Evolutionary conservation across 1,140 invertebrate species (phyloP).

Genomic region (Papilio aristodemus): DNA sequence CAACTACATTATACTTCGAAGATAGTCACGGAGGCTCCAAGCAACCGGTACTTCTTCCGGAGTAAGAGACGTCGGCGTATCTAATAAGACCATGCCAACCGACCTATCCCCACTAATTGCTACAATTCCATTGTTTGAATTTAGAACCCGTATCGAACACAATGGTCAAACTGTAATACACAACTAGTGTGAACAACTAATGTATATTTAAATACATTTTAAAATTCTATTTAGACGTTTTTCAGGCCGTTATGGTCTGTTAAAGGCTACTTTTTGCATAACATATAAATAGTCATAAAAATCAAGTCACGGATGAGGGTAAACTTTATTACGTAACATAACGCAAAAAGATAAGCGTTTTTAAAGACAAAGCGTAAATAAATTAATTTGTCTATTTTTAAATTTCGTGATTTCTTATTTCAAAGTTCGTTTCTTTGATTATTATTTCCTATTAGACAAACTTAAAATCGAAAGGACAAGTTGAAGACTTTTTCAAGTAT

Average conservation of each 20-base stretch:
- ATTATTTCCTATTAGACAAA: too few relatives aligned
- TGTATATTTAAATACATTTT: slow-evolving; percentile 22
- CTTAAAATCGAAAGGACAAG: too few relatives aligned
- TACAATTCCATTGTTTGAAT: slow-evolving; percentile 32
- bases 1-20: too few relatives aligned
- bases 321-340: background rate
- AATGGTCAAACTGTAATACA: slow-evolving; percentile 6
- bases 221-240: background rate
- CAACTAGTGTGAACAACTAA: slow-evolving; percentile 3
- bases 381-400: too few relatives aligned
- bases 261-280: slow-evolving; percentile 1
- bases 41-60: slow-evolving; percentile 11
- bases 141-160: slow-evolving; percentile 32
- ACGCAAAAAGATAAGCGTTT: too few relatives aligned
- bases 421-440: too few relatives aligned
- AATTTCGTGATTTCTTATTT: too few relatives aligned
- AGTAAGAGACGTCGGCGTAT: background rate
- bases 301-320: background rate
- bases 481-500: too few relatives aligned
- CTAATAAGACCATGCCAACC: background rate
- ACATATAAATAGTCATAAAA: background rate
- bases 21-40: slow-evolving; percentile 7
- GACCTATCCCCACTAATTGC: slow-evolving; percentile 24
- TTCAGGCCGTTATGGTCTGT: slow-evolving; percentile 7
- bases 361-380: background rate